phyloP scores from a whole-genome alignment of 2,888 invertebrate species.

The Uropetala carovei region DNA sequence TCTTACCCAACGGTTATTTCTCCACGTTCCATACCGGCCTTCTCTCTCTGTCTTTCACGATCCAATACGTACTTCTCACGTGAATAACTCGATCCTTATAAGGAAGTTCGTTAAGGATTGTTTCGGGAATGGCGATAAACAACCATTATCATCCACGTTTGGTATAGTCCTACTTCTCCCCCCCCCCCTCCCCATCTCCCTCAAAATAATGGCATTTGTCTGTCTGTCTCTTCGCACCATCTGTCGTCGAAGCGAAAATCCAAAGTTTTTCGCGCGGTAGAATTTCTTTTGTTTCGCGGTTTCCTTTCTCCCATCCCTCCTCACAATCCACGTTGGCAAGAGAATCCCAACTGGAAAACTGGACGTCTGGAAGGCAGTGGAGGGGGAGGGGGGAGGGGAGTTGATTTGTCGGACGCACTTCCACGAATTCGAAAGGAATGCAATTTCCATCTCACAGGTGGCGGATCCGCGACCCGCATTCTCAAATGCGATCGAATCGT shows the following conservation, averaged over 20 bases:
- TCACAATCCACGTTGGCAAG: background rate
- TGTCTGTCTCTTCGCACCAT: too few relatives aligned
- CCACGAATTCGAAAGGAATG: conserved; percentile 17
- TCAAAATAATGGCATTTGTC: too few relatives aligned
- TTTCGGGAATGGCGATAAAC: background rate
- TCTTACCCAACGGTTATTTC: background rate
- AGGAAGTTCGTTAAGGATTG: background rate
- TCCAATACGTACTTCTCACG: background rate
- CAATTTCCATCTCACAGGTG: conserved; percentile 24
- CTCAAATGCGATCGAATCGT: background rate
- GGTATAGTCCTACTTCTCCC: background rate
- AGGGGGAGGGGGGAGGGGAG: background rate
- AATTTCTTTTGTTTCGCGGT: conserved; percentile 14
- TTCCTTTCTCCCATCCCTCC: background rate
- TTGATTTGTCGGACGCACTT: background rate
- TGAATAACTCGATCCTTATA: background rate
- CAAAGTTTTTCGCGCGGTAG: conserved; percentile 3
- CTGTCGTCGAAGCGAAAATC: too few relatives aligned
- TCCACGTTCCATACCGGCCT: background rate
- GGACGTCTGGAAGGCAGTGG: too few relatives aligned
- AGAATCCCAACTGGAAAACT: background rate
- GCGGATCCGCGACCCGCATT: conserved; percentile 7
- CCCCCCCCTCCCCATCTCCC: too few relatives aligned
- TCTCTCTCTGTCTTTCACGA: background rate
- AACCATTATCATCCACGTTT: conserved; percentile 19